Evolutionary conservation across 1,140 invertebrate genomes (phyloP), one percentile per base, ranked within the genome.

Genomic region (Brachionus sp.): DNA sequence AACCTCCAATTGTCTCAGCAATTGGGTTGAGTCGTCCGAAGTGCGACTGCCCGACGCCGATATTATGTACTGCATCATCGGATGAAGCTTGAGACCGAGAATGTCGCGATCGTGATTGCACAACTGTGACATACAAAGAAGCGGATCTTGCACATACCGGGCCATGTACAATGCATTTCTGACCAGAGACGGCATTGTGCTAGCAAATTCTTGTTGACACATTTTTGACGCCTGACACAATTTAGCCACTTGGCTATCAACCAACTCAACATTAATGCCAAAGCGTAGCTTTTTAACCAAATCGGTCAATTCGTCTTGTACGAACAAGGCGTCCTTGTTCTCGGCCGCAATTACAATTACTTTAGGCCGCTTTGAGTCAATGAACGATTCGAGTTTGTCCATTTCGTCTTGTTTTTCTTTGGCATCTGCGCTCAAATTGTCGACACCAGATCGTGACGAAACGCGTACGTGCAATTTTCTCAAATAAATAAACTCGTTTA

Each of bases 41-140:
- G 10, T 80, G 2, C 77, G 46, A 37, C 62, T 39, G 33, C 46
- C 35, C 23, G n/a, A 25, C 12, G 25, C n/a, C 19, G 62, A 64
- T 2, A 84, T 25, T 16, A 82, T 83, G 42, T 57, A 86, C 83
- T 87, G 91, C 89, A 93, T 95, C 50, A 96, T 87, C 2, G 94
- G 91, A 90, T 97, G 95, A 87, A 94, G 97, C 84, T 94, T 92
- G 1, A 99, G 90, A 87, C 95, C 97, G 0, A 98, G 88, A 84
- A 99, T 94, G 90, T 99, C 97, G 83, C 98, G 95, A 86, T 99
- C 96, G 0, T 92, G 90, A 16, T 95, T 96, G 88, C 95, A 98
- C 0, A 99, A 90, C 87, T 98, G 96, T 1, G 95, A 94, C 88
- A 95, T 98, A 87, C 99, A 97, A 23, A 98, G 92, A 0, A 99